These are phyloP conservation scores for Drosophila affinis DNA, from an alignment of 2,888 invertebrate genomes.

Conservation along the genomic window DNA sequence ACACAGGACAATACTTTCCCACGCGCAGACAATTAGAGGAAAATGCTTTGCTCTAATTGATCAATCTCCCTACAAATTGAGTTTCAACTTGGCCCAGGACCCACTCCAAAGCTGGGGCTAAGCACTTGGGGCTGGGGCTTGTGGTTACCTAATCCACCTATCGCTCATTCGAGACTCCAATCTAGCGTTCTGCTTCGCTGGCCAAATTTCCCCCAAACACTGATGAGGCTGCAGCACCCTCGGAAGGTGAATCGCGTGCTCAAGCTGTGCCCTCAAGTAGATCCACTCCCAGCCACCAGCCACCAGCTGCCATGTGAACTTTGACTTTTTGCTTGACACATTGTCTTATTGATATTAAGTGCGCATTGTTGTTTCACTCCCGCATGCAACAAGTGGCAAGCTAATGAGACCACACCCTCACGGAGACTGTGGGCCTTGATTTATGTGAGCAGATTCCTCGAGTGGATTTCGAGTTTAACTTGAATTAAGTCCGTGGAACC, in stretches of 20 bases:
- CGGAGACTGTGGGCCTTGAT: background rate
- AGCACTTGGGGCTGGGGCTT: too few species aligned
- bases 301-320: conserved; percentile 1
- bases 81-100: background rate
- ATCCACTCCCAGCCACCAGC: background rate
- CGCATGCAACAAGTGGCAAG: conserved; percentile 58
- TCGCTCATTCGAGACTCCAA: background rate
- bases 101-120: too few species aligned
- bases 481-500: too few species aligned
- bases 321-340: conserved; percentile 18
- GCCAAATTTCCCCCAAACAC: too few species aligned
- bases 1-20: too few species aligned
- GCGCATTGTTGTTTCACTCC: conserved; percentile 8
- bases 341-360: conserved; percentile 38
- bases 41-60: background rate
- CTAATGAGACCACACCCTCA: conserved; percentile 28
- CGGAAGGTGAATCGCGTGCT: conserved; percentile 9
- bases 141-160: background rate
- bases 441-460: conserved; percentile 5
- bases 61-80: background rate
- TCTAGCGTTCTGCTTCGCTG: too few species aligned
- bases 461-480: background rate
- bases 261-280: background rate
- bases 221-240: too few species aligned
- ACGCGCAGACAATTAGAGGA: too few species aligned